Conservation (phyloP, 2,113 vertebrate genomes). For the Albula goreensis region DNA sequence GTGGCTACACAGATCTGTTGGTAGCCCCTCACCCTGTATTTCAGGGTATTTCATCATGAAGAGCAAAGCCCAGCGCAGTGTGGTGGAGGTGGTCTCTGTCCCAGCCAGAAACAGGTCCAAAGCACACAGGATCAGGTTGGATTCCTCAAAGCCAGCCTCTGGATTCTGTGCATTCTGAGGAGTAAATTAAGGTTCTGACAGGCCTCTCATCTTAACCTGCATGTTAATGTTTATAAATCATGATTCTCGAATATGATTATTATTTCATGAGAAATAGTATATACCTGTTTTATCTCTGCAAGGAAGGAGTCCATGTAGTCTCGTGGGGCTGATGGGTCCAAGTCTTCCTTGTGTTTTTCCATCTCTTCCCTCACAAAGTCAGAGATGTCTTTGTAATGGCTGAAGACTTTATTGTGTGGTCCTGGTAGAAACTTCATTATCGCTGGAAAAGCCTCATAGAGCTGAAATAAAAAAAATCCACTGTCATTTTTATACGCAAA, state of each 20-base stretch:
- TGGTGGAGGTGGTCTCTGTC: conserved; percentile 41
- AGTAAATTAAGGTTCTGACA: background rate
- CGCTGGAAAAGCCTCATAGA: conserved; percentile 58
- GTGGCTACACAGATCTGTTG: background rate
- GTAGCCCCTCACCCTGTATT: conserved; percentile 21
- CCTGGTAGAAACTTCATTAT: conserved; percentile 71
- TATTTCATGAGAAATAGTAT: background rate
- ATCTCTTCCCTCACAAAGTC: conserved; percentile 59
- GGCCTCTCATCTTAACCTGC: background rate
- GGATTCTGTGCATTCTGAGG: background rate
- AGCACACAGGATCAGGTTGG: conserved; percentile 61
- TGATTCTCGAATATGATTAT: background rate
- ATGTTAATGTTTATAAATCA: background rate
- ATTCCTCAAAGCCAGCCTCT: conserved; percentile 49
- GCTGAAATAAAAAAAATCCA: too few species aligned
- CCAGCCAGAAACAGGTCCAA: conserved; percentile 61
- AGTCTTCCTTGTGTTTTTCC: conserved; percentile 71
- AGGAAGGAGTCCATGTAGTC: conserved; percentile 82
- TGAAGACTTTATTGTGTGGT: conserved; percentile 67
- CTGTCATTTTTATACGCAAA: too few species aligned
- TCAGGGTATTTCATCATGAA: conserved; percentile 59
- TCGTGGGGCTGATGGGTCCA: conserved; percentile 68
- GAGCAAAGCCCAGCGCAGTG: conserved; percentile 62
- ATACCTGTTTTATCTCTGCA: conserved; percentile 67
- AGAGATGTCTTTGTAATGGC: conserved; percentile 53